Base-by-base conservation (phyloP, 2,113 vertebrate species). In the Pomatostomus ruficeps region DNA sequence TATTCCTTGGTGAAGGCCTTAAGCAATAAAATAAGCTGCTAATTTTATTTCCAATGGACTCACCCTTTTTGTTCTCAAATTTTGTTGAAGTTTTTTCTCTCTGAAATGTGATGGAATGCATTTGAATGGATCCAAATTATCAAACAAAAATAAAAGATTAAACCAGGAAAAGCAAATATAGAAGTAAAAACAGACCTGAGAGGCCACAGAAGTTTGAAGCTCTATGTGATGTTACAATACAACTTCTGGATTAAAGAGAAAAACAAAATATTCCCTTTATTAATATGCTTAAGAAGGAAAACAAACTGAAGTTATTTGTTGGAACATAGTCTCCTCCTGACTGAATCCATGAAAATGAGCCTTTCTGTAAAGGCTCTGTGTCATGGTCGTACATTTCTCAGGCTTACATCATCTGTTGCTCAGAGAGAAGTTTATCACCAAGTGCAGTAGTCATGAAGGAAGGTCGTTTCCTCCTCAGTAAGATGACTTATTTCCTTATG, bases 1-100 rank as follows among this genome's bases (percentile, higher is more conserved):
- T 83, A 59, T 91, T 93, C 71, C 51, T 93, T 59, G 12, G 78
- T 90, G 48, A 73, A 93, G 78, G 48, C 36, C 59, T 63, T 71
- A 88, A 80, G 43, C 67, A 93, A 89, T 51, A 88, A 91, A 93
- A 81, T 71, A 61, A 79, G 63, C 40, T 70, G 67, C 33, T 95
- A 73, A 91, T 95, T 93, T 96, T 89, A 77, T 93, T 96, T 95
- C 62, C 67, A 68, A 12, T 28, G n/a, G 62, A 48, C 43, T 79
- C 71, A 54, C 11, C 33, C 81, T 43, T 83, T 87, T 70, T 61
- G 26, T 85, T 77, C 57, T 89, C 19, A 75, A 70, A 55, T 79
- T 72, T 35, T 78, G 7, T 67, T 85, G 14, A 36, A 48, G 11
- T n/a, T 12, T 54, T 72, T 82, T 85, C 35, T 90, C 75, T 79